A percentile compares a stretch with the other conserved stretches of the same genome.
phyloP scores from a whole-genome alignment of 2,797 vertebrate species.

The Nannoperca obscura region DNA sequence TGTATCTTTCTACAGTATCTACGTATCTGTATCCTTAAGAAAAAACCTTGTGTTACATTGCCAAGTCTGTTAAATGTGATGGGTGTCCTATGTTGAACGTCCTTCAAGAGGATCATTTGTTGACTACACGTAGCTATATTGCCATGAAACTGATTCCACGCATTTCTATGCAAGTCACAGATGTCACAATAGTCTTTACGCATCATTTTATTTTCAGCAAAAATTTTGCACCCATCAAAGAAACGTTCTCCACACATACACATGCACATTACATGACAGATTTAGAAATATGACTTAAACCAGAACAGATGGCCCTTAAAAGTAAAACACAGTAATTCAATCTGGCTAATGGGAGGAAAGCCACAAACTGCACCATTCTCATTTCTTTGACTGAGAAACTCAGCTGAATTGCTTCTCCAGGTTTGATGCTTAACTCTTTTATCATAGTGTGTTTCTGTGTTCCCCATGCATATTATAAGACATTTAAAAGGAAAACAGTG shows the following conservation, averaged over 20 bases:
- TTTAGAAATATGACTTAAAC: slow-evolving; percentile 85
- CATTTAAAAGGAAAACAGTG: slow-evolving; percentile 86
- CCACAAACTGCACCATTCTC: slow-evolving; percentile 84
- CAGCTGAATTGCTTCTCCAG: slow-evolving; percentile 81
- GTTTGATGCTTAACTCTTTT: slow-evolving; percentile 81
- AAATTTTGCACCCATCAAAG: slow-evolving; percentile 72
- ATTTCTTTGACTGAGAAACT: slow-evolving; percentile 81
- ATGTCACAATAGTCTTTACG: slow-evolving; percentile 72
- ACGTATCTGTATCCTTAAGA: slow-evolving; percentile 33
- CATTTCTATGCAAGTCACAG: slow-evolving; percentile 56
- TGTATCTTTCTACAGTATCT: slow-evolving; percentile 35
- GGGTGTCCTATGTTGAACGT: slow-evolving; percentile 43
- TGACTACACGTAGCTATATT: slow-evolving; percentile 25
- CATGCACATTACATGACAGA: slow-evolving; percentile 71
- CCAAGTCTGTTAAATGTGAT: slow-evolving; percentile 39
- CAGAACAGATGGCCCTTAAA: slow-evolving; percentile 86
- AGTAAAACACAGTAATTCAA: slow-evolving; percentile 86
- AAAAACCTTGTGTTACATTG: slow-evolving; percentile 30
- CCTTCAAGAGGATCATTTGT: slow-evolving; percentile 47
- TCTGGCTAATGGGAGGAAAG: slow-evolving; percentile 86
- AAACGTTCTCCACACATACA: slow-evolving; percentile 51
- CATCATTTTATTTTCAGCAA: slow-evolving; percentile 70
- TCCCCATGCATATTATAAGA: slow-evolving; percentile 86
- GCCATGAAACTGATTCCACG: slow-evolving; percentile 19
- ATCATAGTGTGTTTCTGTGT: slow-evolving; percentile 84